Base-by-base conservation (phyloP, 2,113 vertebrate genomes). In the Girardinichthys multiradiatus region DNA sequence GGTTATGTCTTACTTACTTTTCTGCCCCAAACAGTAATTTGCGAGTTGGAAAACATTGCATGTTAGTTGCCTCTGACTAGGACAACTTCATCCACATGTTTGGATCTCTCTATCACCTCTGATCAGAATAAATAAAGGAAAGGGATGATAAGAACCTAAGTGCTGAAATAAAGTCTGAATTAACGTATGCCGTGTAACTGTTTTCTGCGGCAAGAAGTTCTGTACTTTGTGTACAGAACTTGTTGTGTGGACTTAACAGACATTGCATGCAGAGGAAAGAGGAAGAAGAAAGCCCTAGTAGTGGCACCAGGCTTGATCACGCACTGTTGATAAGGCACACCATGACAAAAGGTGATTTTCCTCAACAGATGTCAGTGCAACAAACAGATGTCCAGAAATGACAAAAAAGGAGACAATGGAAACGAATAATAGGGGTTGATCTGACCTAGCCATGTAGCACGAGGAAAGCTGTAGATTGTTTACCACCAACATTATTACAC, bases 271-370 rank as follows among this genome's bases (percentile, higher is more conserved):
- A 59, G 71, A 72, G 74, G 70, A 85, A 90, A 90, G 83, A 89
- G 90, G 89, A 90, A 91, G 87, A 64, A 83, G 76, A 86, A 86
- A 86, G 69, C 82, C 71, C 83, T 57, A 72, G 75, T 69, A 31
- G 61, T 81, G 81, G 74, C 86, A 79, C 89, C 87, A 77, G 65
- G 79, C 71, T 81, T 61, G 81, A 81, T 91, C 90, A 91, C 84
- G 84, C 87, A 89, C 80, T 84, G 83, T 45, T 79, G 57, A 13
- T 61, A 74, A 65, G 86, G 83, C 81, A 57, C 76, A 82, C 61
- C 72, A 63, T 83, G 84, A 83, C 29, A 73, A 83, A 65, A 80
- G 79, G 85, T 85, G 81, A 83, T 76, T 86, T 69, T 87, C 77
- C 74, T 83, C 77, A 76, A 73, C 73, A 68, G 86, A 64, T 83